Evolutionary conservation across 2,888 invertebrate species (phyloP).

Genomic region (Phyllotreta striolata): DNA sequence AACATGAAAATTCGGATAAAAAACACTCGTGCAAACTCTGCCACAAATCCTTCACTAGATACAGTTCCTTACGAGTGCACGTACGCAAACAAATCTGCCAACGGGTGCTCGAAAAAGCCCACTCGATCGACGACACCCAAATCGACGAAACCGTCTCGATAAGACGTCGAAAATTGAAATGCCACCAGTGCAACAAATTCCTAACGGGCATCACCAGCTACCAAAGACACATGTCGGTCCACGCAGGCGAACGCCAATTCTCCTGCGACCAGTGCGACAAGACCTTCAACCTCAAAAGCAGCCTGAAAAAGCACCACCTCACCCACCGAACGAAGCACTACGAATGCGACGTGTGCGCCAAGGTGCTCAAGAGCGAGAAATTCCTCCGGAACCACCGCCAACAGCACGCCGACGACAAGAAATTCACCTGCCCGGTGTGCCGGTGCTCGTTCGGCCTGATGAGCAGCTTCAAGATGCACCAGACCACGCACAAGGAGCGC

Average conservation of each 20-base stretch:
- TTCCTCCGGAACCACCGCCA: not conserved
- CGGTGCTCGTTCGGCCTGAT: too few species aligned
- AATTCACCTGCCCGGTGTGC: too few species aligned
- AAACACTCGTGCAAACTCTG: not conserved
- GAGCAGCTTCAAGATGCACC: too few species aligned
- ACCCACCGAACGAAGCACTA: not conserved
- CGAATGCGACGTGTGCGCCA: not conserved
- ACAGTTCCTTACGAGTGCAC: not conserved
- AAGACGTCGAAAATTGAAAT: not conserved
- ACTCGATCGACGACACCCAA: not conserved
- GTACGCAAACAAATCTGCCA: not conserved
- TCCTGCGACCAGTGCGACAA: not conserved
- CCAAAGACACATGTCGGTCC: conserved; percentile 5
- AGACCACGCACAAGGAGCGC: too few species aligned
- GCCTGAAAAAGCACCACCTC: not conserved
- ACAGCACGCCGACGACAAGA: not conserved
- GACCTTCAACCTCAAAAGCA: conserved; percentile 1
- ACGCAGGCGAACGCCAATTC: conserved; percentile 1
- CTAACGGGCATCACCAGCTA: conserved; percentile 5
- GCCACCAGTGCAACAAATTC: not conserved
- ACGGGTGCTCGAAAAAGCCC: not conserved
- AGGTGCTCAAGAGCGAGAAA: not conserved
- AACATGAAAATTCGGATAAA: not conserved
- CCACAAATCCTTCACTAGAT: not conserved
- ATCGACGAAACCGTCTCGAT: not conserved